phyloP scores from a whole-genome alignment of 2,113 vertebrate species.

The Gadus macrocephalus region DNA sequence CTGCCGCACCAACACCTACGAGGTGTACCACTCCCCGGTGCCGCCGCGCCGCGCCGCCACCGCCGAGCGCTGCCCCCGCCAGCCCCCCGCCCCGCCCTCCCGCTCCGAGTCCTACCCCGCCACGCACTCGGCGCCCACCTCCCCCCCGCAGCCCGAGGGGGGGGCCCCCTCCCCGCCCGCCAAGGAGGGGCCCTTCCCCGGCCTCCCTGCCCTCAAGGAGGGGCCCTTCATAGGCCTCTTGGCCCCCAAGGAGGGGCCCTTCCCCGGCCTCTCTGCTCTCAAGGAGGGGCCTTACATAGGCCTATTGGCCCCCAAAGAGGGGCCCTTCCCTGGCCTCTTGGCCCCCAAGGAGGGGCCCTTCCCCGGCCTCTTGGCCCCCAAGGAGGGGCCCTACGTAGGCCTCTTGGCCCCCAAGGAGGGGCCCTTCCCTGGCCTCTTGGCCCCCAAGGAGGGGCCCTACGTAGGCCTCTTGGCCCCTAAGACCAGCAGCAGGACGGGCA shows the following conservation, averaged over 20 bases:
- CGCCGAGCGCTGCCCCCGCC: constrained; percentile 66
- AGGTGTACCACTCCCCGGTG: constrained; percentile 82
- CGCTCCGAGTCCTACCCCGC: constrained; percentile 70
- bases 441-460: no score
- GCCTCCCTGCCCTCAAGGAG: constrained; percentile 67
- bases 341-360: constrained; percentile 61
- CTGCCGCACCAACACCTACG: constrained; percentile 85
- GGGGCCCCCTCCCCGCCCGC: constrained; percentile 51
- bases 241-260: constrained; percentile 60
- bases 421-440: no score
- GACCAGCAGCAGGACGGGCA: constrained; percentile 46
- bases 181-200: constrained; percentile 65
- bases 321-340: constrained; percentile 63
- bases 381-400: constrained; percentile 19
- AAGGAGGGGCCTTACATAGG: constrained; percentile 49
- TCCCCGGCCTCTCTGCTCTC: constrained; percentile 65
- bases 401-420: constrained; percentile 42
- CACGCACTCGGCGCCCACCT: constrained; percentile 73
- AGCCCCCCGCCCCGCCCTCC: constrained; percentile 58
- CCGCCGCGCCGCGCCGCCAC: constrained; percentile 74
- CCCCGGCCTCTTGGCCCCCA: constrained; percentile 66
- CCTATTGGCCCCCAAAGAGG: constrained; percentile 56
- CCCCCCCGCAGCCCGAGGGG: constrained; percentile 69
- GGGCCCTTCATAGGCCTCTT: constrained; percentile 30
- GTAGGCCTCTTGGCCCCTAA: no score